Base-by-base conservation (phyloP, 2,888 invertebrate genomes). In the Gastracanthus pulcherrimus region DNA sequence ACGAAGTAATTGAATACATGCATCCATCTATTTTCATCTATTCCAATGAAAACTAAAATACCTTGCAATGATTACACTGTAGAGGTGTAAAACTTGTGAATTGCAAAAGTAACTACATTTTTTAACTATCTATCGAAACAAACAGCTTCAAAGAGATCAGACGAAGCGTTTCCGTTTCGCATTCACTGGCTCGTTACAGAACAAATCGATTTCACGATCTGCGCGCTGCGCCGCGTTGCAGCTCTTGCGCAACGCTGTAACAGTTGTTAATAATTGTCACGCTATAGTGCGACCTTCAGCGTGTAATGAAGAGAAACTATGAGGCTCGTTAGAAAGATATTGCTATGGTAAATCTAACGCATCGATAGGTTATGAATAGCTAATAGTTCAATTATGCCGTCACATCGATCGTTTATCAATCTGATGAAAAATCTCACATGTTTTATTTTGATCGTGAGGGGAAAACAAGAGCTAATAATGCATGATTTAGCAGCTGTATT, bases 181-280 rank as follows among this genome's bases (percentile, higher is more conserved):
- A 36, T 38, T 62, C 29, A 36, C 29, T 11, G 31, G 55, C 34
- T 70, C 48, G 74, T 77, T 81, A 60, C 67, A 60, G 67, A 75
- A 76, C 71, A 71, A 76, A 79, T 82, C 67, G 75, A 82, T 79
- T 74, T 75, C 71, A n/a, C 36, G 72, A 74, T 81, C 58, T 67
- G 36, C 34, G 19, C 60, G n/a, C 13, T 51, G 51, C 76, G 76
- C 69, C 69, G 60, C 38, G 23, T 26, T 29, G 69, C 45, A 45
- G n/a, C n/a, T n/a, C 55, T 51, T 51, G 26, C 64, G 23, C n/a
- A 51, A 45, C 64, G 71, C 66, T 48, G 9, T 55, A 76, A 67
- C 72, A 62, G 69, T 55, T 45, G 69, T 82, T 82, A 60, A 79
- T 79, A 82, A 76, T 76, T 60, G 79, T 82, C 79, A 71, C 72